Base-by-base conservation (phyloP, 1,140 invertebrate genomes). In the Ctenoplectra terminalis region DNA sequence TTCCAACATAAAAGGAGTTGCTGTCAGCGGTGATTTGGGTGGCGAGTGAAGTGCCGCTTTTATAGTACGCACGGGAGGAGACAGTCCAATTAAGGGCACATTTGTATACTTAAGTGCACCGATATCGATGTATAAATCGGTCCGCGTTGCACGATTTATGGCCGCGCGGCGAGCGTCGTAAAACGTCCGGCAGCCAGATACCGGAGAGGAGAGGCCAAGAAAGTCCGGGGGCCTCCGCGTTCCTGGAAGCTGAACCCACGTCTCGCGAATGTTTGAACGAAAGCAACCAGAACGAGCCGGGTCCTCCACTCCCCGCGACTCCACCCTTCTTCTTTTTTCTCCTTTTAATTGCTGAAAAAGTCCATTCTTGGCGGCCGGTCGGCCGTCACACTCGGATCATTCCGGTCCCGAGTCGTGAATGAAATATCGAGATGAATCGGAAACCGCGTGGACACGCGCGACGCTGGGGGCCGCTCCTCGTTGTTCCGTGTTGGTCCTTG, bases 71-170 rank as follows among this genome's bases (percentile, higher is more conserved):
- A 84, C 85, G 76, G 80, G 73, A 87, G 77, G 84, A 90, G 85
- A 90, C 88, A 87, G 88, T 90, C 89, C 89, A 91, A 92, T 92
- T 92, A 92, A 90, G 86, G 87, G 83, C 88, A 86, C 89, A 91
- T 91, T 91, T 91, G 90, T 91, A 88, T 84, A 88, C 71, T 91
- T 90, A 90, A 90, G 89, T 90, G 87, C 87, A 84, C 76, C 85
- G 87, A 91, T 91, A 92, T 92, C 87, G 88, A 84, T 87, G 81
- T 84, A 88, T 91, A 92, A 90, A 92, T 92, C 90, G 89, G 85
- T 83, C 74, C 67, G 66, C 58, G 75, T 74, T 58, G 76, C 83
- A 88, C 83, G 88, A 92, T 92, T 92, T 92, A 92, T 89, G 87
- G 81, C 86, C 76, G 76, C 85, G 87, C 87, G 87, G 87, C 86